Conservation (phyloP, 2,888 invertebrate genomes). For the Aradus depressus region DNA sequence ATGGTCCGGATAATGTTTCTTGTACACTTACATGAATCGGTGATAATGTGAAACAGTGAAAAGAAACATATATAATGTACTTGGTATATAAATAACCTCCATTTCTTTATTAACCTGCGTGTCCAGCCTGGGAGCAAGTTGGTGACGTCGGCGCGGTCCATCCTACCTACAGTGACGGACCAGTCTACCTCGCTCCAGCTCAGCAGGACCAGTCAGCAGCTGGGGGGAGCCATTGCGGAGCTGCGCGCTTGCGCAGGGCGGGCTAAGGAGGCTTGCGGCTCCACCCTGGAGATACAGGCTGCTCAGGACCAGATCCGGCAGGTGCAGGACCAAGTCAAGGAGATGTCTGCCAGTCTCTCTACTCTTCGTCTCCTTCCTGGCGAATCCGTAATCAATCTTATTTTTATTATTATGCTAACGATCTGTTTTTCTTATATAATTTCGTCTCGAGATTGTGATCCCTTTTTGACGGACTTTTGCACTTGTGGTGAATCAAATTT, state of each 20-base stretch:
- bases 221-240: slow-evolving; percentile 54
- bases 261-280: slow-evolving; percentile 66
- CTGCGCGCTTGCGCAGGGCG: slow-evolving; percentile 45
- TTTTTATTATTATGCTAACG: background rate
- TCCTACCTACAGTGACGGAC: slow-evolving; percentile 71
- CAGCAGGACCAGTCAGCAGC: slow-evolving; percentile 55
- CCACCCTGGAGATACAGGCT: slow-evolving; percentile 65
- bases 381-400: slow-evolving; percentile 47
- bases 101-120: slow-evolving; percentile 12
- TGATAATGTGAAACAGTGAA: too few species aligned
- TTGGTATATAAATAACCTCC: background rate
- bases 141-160: slow-evolving; percentile 63
- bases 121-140: slow-evolving; percentile 54
- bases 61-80: too few species aligned
- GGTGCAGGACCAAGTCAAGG: slow-evolving; percentile 69
- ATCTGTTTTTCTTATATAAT: background rate
- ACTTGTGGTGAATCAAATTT: too few species aligned
- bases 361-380: slow-evolving; percentile 73
- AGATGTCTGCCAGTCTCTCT: slow-evolving; percentile 65
- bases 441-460: too few species aligned
- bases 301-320: slow-evolving; percentile 72
- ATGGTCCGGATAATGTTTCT: too few species aligned
- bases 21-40: too few species aligned
- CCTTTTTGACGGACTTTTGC: too few species aligned
- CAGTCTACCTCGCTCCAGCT: slow-evolving; percentile 65